Evolutionary conservation across 2,113 vertebrate genomes (phyloP), one percentile per base, ranked within the genome.

Genomic region (Thalassarche chlororhynchos): DNA sequence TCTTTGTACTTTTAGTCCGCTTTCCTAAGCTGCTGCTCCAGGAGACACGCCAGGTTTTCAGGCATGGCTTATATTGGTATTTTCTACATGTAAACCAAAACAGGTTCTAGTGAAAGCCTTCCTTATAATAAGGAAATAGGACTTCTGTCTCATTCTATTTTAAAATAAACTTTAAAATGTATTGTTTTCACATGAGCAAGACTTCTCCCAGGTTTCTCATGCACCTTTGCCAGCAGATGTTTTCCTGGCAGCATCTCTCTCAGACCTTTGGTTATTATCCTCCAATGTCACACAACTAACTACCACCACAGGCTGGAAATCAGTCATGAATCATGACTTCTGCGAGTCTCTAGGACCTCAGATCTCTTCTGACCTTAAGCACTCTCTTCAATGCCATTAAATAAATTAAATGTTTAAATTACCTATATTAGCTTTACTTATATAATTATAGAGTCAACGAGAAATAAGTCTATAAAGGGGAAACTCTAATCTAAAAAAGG

Each of bases 331-430:
- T 96, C 91, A 98, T 58, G 81, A 94, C 79, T 96, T 97, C 84
- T 86, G 76, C 5, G 38, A 76, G 42, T 96, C 71, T 96, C 52
- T 86, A 91, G 46, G 66, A 97, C 77, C 95, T 96, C 57, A 90
- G 76, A 91, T 96, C 95, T 97, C 82, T 95, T 96, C 97, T 95
- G 90, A 97, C 87, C 96, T 97, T 97, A 97, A 95, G 78, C 88
- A 95, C 90, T 94, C 90, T 96, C 79, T 97, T 97, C 91, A 93
- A 97, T 97, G 69, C 75, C 93, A 94, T 98, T 97, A 96, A 96
- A 97, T 97, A 96, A 98, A 98, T 96, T 95, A 87, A 96, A 97
- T 96, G 64, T 97, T 97, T 97, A 97, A 98, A 96, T 96, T 96
- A 90, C 55, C 76, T 88, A 58, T 89, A 93, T 97, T 97, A 97